Percentiles rank a stretch among this genome's conserved stretches.
Evolutionary conservation across 2,888 invertebrate species (phyloP).

Genomic region (Sinopyrophorus schimmeli): DNA sequence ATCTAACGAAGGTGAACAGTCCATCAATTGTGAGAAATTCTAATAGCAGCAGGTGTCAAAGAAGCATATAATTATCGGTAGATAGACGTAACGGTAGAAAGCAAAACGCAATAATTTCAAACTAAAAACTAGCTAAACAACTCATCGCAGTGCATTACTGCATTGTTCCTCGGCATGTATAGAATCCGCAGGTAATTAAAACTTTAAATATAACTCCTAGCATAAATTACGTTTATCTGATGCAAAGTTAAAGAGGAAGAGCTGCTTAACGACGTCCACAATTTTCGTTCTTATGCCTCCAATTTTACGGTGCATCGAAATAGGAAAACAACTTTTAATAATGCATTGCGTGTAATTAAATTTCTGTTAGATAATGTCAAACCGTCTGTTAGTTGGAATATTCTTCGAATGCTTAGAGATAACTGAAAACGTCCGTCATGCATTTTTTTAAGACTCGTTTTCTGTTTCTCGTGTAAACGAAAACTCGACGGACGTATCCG

Average conservation of each 20-base stretch:
- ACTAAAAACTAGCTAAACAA: slow-evolving; percentile 10
- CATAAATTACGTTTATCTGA: slow-evolving; percentile 25
- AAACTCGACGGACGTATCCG: slow-evolving; percentile 6
- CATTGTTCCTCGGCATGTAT: slow-evolving; percentile 11
- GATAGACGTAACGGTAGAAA: no score
- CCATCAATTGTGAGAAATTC: no score
- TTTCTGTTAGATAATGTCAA: slow-evolving; percentile 14
- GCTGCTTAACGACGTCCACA: background rate
- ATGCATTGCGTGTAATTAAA: slow-evolving; percentile 22
- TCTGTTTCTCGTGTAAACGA: slow-evolving; percentile 9
- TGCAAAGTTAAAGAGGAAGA: slow-evolving; percentile 8
- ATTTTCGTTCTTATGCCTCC: slow-evolving; percentile 2
- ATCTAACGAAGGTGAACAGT: no score
- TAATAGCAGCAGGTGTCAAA: no score
- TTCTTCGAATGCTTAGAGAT: slow-evolving; percentile 1
- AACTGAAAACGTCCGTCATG: background rate
- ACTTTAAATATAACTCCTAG: slow-evolving; percentile 19
- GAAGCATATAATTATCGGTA: no score
- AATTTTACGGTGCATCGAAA: background rate
- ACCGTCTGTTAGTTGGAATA: slow-evolving; percentile 5
- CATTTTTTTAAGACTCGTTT: slow-evolving; percentile 8
- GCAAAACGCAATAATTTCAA: no score
- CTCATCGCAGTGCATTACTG: slow-evolving; percentile 12
- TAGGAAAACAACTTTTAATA: slow-evolving; percentile 12
- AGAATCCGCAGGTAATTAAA: slow-evolving; percentile 22